A percentile compares a stretch with the other conserved stretches of the same genome.
Evolutionary conservation across 2,113 vertebrate genomes (phyloP).

Genomic region (Brachyhypopomus occidentalis): DNA sequence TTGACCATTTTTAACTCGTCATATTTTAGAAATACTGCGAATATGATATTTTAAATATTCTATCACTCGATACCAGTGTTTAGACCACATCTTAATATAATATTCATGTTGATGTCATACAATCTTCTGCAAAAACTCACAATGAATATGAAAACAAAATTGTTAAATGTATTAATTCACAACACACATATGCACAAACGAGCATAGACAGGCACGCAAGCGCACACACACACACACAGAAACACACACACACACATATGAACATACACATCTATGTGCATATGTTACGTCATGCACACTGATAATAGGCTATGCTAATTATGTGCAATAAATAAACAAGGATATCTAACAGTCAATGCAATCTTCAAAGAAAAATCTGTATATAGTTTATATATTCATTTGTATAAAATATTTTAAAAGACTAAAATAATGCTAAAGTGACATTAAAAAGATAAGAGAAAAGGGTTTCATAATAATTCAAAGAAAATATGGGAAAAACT

Average conservation of each 20-base stretch:
- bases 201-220: background rate
- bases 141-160: background rate
- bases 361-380: background rate
- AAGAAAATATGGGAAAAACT: background rate
- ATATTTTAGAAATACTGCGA: background rate
- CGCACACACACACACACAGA: slow-evolving; percentile 13
- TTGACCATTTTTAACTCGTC: too few relatives aligned
- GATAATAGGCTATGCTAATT: slow-evolving; percentile 20
- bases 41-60: background rate
- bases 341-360: slow-evolving; percentile 17
- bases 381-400: slow-evolving; percentile 10
- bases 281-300: slow-evolving; percentile 16
- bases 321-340: slow-evolving; percentile 46
- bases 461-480: slow-evolving; percentile 15
- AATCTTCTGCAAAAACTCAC: background rate
- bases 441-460: background rate
- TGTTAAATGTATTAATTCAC: background rate
- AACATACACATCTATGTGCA: slow-evolving; percentile 12
- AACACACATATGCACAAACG: background rate
- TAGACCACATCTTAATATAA: background rate
- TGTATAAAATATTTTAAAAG: background rate
- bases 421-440: slow-evolving; percentile 7
- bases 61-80: background rate
- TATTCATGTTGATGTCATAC: background rate
- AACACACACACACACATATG: slow-evolving; percentile 14